Evolutionary conservation across 2,113 vertebrate genomes (phyloP).

Genomic region (Rhinolophus ferrumequinum): DNA sequence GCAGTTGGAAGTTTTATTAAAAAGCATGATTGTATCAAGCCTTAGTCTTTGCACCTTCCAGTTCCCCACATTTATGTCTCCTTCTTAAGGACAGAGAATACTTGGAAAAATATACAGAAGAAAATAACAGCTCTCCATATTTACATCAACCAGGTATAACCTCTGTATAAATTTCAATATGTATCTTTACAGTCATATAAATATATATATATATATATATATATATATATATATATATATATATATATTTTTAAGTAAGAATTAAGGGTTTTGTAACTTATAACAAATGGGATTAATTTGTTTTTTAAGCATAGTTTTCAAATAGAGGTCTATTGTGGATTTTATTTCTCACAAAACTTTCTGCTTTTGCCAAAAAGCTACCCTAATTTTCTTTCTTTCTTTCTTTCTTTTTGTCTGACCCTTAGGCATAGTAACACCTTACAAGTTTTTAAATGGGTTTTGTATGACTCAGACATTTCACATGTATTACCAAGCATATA

Average conservation of each 20-base stretch:
- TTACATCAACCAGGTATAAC: neutral
- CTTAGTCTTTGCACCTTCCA: neutral
- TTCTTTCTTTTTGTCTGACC: neutral
- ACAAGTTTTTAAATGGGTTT: neutral
- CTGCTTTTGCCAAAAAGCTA: neutral
- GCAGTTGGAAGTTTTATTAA: neutral
- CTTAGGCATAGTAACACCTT: neutral
- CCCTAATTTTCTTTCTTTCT: neutral
- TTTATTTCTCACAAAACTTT: conserved; percentile 15
- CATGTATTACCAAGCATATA: neutral
- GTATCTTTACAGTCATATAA: neutral
- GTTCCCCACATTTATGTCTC: neutral
- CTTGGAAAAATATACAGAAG: neutral
- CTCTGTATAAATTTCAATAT: neutral
- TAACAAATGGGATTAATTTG: neutral
- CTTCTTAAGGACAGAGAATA: neutral
- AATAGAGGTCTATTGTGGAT: neutral
- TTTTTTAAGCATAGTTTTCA: conserved; percentile 18
- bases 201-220: neutral
- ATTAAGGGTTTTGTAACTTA: neutral
- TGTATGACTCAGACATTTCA: neutral
- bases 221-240: neutral
- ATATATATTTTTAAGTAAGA: neutral
- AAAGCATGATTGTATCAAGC: neutral
- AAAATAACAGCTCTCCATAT: neutral